A percentile compares a stretch with the other conserved stretches of the same genome.
These are phyloP conservation scores for Eupleurogrammus muticus DNA, from an alignment of 2,797 vertebrate species.

Conservation along the genomic window DNA sequence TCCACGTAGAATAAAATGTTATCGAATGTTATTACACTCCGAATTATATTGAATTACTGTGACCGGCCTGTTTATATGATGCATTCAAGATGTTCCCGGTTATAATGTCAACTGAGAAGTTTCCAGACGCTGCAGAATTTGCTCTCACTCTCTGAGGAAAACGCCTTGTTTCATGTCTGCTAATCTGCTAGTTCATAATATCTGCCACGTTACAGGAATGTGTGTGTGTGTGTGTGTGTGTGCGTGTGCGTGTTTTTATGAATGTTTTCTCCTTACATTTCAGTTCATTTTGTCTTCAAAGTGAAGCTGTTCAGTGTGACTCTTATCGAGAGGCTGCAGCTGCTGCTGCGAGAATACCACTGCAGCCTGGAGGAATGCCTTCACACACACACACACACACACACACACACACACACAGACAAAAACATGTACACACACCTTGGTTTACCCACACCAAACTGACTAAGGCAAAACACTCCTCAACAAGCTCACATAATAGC, in stretches of 20 bases:
- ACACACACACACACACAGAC: conserved; percentile 29
- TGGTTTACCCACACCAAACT: conserved; percentile 37
- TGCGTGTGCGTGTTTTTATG: conserved; percentile 13
- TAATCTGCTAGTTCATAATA: conserved; percentile 55
- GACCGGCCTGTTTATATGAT: conserved; percentile 10
- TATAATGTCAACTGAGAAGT: conserved; percentile 20
- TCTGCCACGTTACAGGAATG: conserved; percentile 33
- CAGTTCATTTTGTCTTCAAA: conserved; percentile 75
- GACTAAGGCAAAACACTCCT: conserved; percentile 28
- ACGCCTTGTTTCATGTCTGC: conserved; percentile 61
- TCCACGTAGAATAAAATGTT: not conserved
- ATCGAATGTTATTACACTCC: conserved; percentile 6
- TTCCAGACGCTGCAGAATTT: conserved; percentile 40
- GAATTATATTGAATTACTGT: not conserved
- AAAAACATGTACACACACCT: conserved; percentile 47
- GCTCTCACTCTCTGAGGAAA: conserved; percentile 37
- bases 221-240: conserved; percentile 25
- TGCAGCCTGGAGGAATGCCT: conserved; percentile 56
- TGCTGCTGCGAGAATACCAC: conserved; percentile 68
- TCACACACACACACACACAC: conserved; percentile 44
- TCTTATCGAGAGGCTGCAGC: conserved; percentile 83
- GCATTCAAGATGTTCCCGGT: conserved; percentile 8
- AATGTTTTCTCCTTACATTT: conserved; percentile 49
- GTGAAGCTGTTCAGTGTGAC: conserved; percentile 63
- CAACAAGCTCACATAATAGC: conserved; percentile 41